Percentiles rank a stretch among this genome's conserved stretches.
phyloP scores from a whole-genome alignment of 1,140 invertebrate genomes.

The Gonioctena quinquepunctata region DNA sequence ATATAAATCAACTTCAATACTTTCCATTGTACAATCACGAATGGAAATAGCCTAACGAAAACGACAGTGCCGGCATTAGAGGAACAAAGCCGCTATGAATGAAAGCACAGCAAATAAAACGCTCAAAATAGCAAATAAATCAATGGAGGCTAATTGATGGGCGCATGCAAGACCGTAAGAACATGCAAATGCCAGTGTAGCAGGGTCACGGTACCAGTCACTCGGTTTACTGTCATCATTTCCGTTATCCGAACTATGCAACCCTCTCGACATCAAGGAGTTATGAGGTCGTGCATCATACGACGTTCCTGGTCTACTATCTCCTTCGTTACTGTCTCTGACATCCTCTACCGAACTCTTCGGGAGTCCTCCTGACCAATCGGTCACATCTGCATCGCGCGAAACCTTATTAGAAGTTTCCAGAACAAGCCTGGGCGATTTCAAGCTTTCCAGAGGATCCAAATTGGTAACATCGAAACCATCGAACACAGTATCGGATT shows the following conservation, averaged over 20 bases:
- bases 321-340: not conserved
- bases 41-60: not conserved
- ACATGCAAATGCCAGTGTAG: slow-evolving; percentile 66
- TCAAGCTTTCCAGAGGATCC: slow-evolving; percentile 43
- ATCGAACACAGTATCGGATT: slow-evolving; percentile 20
- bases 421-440: slow-evolving; percentile 49
- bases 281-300: not conserved
- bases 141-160: slow-evolving; percentile 65
- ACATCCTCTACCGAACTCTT: slow-evolving; percentile 7
- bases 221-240: slow-evolving; percentile 21
- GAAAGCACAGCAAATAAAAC: slow-evolving; percentile 71
- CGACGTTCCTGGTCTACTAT: not conserved
- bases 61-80: slow-evolving; percentile 25
- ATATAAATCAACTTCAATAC: too few species aligned
- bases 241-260: slow-evolving; percentile 17
- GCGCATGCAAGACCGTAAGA: slow-evolving; percentile 67
- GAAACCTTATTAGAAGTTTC: slow-evolving; percentile 35
- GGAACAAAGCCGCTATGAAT: slow-evolving; percentile 64
- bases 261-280: not conserved
- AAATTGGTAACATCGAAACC: slow-evolving; percentile 29
- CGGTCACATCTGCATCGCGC: not conserved
- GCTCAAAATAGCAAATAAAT: slow-evolving; percentile 69
- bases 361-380: not conserved
- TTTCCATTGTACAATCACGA: too few species aligned
- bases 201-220: slow-evolving; percentile 60